Evolutionary conservation across 2,888 invertebrate genomes (phyloP).

Genomic region (Hermaeophaga mercurialis): DNA sequence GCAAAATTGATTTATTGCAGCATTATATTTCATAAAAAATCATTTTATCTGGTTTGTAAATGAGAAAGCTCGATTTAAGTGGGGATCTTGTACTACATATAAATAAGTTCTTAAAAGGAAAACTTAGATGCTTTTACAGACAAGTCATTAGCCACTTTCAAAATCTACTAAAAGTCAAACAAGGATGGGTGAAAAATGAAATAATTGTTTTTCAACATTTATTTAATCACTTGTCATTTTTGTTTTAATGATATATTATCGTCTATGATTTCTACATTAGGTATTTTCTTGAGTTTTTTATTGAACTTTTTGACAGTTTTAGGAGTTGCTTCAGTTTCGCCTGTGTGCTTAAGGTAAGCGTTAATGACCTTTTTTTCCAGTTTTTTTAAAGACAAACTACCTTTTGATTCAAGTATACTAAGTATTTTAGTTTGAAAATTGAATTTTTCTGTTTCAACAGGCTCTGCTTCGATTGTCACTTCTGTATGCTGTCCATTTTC

Average conservation of each 20-base stretch:
- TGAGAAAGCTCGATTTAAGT: no score
- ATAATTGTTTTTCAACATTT: neutral
- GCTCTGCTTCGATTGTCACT: slow-evolving; percentile 36
- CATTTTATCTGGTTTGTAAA: no score
- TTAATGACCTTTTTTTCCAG: slow-evolving; percentile 76
- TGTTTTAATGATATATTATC: slow-evolving; percentile 55
- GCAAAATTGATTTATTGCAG: no score
- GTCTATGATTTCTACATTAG: slow-evolving; percentile 67
- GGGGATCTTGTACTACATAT: no score
- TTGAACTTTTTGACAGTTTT: slow-evolving; percentile 73
- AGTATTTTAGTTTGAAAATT: slow-evolving; percentile 44
- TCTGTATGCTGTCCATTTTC: slow-evolving; percentile 42
- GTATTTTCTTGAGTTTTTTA: slow-evolving; percentile 71
- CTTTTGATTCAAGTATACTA: slow-evolving; percentile 60
- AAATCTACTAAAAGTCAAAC: no score
- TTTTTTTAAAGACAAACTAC: slow-evolving; percentile 69
- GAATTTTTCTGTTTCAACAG: slow-evolving; percentile 36
- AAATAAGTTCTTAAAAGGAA: no score
- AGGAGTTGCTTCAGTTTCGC: slow-evolving; percentile 61
- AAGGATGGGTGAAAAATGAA: no score
- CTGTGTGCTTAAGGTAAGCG: slow-evolving; percentile 62
- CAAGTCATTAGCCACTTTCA: no score
- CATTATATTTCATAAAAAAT: no score
- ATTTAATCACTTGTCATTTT: neutral
- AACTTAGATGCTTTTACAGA: no score